Evolutionary conservation across 2,113 vertebrate species (phyloP), one percentile per base, ranked within the genome.

Genomic region (Ophiodon elongatus): DNA sequence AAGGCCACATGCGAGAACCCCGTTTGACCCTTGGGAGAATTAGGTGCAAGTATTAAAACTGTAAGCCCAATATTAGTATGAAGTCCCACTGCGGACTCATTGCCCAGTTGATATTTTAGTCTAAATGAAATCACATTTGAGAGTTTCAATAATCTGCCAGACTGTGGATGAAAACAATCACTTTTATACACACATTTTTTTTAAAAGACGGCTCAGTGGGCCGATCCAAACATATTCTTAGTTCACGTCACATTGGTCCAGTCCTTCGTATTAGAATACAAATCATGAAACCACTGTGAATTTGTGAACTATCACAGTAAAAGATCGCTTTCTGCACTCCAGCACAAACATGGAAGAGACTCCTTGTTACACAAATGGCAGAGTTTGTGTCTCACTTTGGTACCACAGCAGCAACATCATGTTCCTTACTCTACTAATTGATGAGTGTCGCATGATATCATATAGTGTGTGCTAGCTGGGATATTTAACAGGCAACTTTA

Each of bases 1-100:
- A 67, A 71, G 43, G 69, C 56, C 52, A 57, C 69, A 82, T 52
- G 25, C 0, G 15, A 76, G 67, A 54, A 23, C 15, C 5, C 6
- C 11, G 47, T 80, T 78, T 59, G 35, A 68, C 11, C 62, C 50
- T 37, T 15, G 7, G 15, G 17, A 52, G 70, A 67, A 64, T 65
- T n/a, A 14, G 19, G 6, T 73, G n/a, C 63, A 60, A 21, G 47
- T 65, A 19, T 72, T 41, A 29, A 73, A 63, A 56, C 6, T 43
- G 35, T 4, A 45, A 45, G 3, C 2, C 11, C 33, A 29, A 29
- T 56, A 67, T 64, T 73, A 35, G 21, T 3, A 60, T 68, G 17
- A 64, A 60, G 17, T 43, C 60, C 23, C 17, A 57, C 54, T 73
- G 47, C 1, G 19, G 6, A 41, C n/a, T 27, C 2, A 33, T 73